Conservation (phyloP, 2,113 vertebrate species). For the Varanus salvator region DNA sequence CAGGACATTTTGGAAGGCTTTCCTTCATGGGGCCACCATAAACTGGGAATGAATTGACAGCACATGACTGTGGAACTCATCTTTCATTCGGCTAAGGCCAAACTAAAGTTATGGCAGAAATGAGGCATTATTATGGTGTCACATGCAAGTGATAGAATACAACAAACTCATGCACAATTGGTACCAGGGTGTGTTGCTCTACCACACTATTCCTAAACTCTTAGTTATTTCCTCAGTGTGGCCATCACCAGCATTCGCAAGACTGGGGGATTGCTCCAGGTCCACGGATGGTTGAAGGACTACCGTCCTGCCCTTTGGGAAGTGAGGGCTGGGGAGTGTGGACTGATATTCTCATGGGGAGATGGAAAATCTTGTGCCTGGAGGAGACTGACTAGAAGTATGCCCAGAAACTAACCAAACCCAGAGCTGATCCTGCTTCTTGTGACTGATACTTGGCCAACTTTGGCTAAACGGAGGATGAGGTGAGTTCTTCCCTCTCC, state of each 20-base stretch:
- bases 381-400: neutral
- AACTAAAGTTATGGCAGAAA: neutral
- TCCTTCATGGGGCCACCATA: too few species aligned
- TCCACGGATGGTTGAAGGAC: neutral
- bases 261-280: neutral
- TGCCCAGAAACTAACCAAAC: too few species aligned
- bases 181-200: neutral
- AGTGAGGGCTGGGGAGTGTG: neutral
- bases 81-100: neutral
- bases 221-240: neutral
- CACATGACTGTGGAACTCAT: too few species aligned
- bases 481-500: neutral
- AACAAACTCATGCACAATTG: neutral
- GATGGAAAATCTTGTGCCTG: too few species aligned
- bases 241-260: neutral
- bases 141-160: neutral
- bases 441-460: neutral
- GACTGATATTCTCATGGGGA: neutral
- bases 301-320: neutral
- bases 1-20: too few species aligned
- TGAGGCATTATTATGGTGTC: neutral
- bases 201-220: neutral
- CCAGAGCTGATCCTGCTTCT: too few species aligned
- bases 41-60: too few species aligned
- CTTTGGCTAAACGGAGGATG: neutral